A percentile compares a stretch with the other conserved stretches of the same genome.
Evolutionary conservation across 2,888 invertebrate genomes (phyloP).

Genomic region (Andrena marginata): DNA sequence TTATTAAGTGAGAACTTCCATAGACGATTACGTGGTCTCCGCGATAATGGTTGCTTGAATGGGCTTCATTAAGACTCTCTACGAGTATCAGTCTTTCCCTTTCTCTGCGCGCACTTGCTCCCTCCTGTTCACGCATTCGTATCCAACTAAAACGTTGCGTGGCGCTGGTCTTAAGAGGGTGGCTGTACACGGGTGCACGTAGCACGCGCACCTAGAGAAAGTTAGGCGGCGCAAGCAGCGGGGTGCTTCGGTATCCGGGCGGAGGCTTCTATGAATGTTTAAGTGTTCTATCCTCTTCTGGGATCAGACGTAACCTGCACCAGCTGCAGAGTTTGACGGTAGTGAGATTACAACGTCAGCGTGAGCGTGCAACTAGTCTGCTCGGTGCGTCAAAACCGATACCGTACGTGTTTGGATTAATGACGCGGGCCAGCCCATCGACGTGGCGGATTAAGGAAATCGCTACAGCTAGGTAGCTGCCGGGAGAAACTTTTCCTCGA

Average conservation of each 20-base stretch:
- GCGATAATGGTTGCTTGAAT: slow-evolving; percentile 83
- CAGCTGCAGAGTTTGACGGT: slow-evolving; percentile 68
- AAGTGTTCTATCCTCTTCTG: slow-evolving; percentile 65
- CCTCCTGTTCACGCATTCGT: slow-evolving; percentile 25
- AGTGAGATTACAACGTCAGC: slow-evolving; percentile 73
- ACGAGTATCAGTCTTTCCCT: slow-evolving; percentile 67
- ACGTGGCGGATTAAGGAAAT: slow-evolving; percentile 48
- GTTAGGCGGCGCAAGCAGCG: slow-evolving; percentile 39
- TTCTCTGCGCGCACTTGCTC: slow-evolving; percentile 50
- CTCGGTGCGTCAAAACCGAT: slow-evolving; percentile 59
- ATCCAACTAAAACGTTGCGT: slow-evolving; percentile 19
- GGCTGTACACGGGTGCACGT: slow-evolving; percentile 16
- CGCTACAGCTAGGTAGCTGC: slow-evolving; percentile 5
- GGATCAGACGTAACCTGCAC: slow-evolving; percentile 60
- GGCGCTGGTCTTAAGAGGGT: slow-evolving; percentile 23
- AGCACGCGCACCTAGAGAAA: slow-evolving; percentile 32
- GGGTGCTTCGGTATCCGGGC: slow-evolving; percentile 31
- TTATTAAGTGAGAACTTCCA: slow-evolving; percentile 83
- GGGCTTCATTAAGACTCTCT: slow-evolving; percentile 83
- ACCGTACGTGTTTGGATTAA: slow-evolving; percentile 57
- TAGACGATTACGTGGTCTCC: slow-evolving; percentile 82
- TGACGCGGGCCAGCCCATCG: slow-evolving; percentile 47
- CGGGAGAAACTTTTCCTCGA: slow-evolving; percentile 37
- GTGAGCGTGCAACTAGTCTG: slow-evolving; percentile 62
- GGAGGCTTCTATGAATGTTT: slow-evolving; percentile 75